phyloP scores from a whole-genome alignment of 2,797 vertebrate species.

The Paratrypauchen microcephalus region DNA sequence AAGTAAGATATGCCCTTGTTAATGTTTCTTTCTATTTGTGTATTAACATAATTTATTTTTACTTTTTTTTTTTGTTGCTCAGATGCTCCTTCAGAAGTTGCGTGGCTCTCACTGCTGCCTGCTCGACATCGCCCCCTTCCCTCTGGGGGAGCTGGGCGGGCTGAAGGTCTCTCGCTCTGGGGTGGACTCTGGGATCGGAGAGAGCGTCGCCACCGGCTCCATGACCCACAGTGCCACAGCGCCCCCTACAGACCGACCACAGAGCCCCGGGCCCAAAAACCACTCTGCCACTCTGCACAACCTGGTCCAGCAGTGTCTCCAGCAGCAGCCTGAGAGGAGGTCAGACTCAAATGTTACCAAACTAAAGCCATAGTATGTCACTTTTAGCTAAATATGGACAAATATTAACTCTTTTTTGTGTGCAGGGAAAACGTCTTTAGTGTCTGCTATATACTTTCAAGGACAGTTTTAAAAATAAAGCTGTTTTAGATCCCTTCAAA shows the following conservation, averaged over 20 bases:
- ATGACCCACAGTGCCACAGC: constrained; percentile 84
- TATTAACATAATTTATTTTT: neutral
- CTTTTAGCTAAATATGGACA: too few species aligned
- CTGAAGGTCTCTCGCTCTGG: constrained; percentile 92
- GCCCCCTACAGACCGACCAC: constrained; percentile 83
- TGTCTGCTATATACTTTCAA: too few species aligned
- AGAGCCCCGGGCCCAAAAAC: constrained; percentile 86
- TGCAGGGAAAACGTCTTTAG: too few species aligned
- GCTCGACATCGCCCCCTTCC: constrained; percentile 83
- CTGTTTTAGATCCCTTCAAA: neutral
- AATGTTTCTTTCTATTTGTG: neutral
- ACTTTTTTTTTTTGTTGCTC: constrained; percentile 1
- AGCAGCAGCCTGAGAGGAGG: constrained; percentile 93
- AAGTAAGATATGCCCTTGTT: too few species aligned
- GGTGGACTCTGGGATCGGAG: constrained; percentile 94
- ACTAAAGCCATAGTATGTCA: too few species aligned
- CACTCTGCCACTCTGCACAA: constrained; percentile 92
- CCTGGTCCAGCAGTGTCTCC: constrained; percentile 92
- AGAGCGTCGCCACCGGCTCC: constrained; percentile 85
- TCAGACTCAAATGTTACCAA: constrained; percentile 6
- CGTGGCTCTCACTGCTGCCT: constrained; percentile 88
- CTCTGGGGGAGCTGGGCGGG: constrained; percentile 84
- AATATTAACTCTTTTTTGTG: too few species aligned
- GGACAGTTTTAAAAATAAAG: too few species aligned
- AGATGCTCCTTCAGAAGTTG: constrained; percentile 98